Evolutionary conservation across 2,888 invertebrate species (phyloP).

Genomic region (Myopa testacea): DNA sequence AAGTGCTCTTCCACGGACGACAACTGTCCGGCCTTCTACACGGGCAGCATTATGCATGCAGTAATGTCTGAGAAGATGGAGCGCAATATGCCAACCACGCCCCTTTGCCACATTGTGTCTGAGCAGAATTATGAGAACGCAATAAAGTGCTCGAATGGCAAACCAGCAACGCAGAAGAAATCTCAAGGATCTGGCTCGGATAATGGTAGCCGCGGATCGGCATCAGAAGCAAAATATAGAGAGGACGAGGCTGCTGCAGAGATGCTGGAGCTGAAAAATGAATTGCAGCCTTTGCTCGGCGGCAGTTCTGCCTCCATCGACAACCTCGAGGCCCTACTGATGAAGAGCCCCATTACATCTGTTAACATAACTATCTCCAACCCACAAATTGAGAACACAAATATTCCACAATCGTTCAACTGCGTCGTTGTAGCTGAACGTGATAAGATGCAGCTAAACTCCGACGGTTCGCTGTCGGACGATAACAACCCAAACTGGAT

Average conservation of each 20-base stretch:
- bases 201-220: neutral
- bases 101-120: neutral
- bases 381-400: constrained; percentile 79
- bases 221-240: constrained; percentile 37
- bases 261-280: constrained; percentile 66
- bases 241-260: constrained; percentile 58
- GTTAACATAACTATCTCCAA: constrained; percentile 79
- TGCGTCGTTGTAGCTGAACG: constrained; percentile 70
- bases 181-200: constrained; percentile 45
- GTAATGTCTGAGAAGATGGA: constrained; percentile 1
- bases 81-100: constrained; percentile 3
- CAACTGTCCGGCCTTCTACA: constrained; percentile 62
- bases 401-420: constrained; percentile 72
- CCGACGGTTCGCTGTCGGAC: constrained; percentile 76
- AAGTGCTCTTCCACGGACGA: constrained; percentile 84
- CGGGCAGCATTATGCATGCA: constrained; percentile 29
- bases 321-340: constrained; percentile 64
- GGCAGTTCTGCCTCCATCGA: constrained; percentile 63
- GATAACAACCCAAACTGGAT: constrained; percentile 84
- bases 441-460: constrained; percentile 56
- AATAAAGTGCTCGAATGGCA: constrained; percentile 64
- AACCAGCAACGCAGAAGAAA: constrained; percentile 71
- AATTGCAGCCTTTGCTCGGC: constrained; percentile 66
- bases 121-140: constrained; percentile 14
- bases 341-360: constrained; percentile 74